Evolutionary conservation across 2,797 vertebrate species (phyloP), one percentile per base, ranked within the genome.

Genomic region (Manis pentadactyla): DNA sequence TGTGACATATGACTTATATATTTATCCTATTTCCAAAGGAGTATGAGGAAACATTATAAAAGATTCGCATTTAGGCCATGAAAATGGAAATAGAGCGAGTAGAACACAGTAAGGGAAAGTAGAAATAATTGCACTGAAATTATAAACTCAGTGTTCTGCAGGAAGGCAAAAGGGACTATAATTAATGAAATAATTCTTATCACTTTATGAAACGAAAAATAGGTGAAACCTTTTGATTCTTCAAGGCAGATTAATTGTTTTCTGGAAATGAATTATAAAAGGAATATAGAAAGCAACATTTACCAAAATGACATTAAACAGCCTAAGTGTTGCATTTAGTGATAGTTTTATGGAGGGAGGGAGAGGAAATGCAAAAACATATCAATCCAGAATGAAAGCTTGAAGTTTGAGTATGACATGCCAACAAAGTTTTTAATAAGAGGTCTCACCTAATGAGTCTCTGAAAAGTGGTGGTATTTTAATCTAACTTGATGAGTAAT

Each of bases 201-300:
- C 79, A 7, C 75, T 19, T 90, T 63, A 42, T 68, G n/a, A 42
- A 79, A 74, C 2, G 29, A 92, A 66, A 82, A 61, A 53, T 29
- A 88, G 59, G 78, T 29, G 3, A 82, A 96, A 71, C 2, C 2
- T 25, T 93, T 93, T 95, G 21, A 31, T 90, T 90, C 15, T 2
- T 79, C 23, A 75, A 42, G 27, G 79, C 23, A 64, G 31, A 77
- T n/a, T 37, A 63, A 14, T 61, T 51, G 12, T 84, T 92, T 95
- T 34, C 37, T 82, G 49, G 10, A 91, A 77, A 73, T 66, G 11
- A 90, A 96, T 82, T 85, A 31, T 86, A 81, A 85, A 86, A 88
- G 17, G 23, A 77, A 49, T 49, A 53, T 64, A 14, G 49, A 31
- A 42, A 49, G 34, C 13, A 75, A 92, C 89, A 57, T 86, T 69